These are phyloP conservation scores for Myrmecophaga tridactyla DNA, from an alignment of 2,113 vertebrate species.

Conservation along the genomic window DNA sequence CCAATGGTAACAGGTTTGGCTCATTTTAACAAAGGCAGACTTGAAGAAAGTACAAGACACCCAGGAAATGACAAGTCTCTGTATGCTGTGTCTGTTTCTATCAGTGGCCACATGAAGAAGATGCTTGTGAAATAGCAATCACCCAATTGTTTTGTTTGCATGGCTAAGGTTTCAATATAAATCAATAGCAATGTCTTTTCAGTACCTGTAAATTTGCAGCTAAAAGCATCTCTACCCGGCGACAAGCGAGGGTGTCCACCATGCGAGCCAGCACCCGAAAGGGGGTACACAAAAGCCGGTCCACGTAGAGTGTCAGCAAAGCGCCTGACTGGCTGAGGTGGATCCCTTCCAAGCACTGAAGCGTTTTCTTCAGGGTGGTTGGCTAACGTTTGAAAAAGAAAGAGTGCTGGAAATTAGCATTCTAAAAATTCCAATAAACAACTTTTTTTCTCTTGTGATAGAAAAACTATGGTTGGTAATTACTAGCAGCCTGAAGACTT, in stretches of 20 bases:
- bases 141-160: neutral
- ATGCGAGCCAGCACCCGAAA: constrained; percentile 95
- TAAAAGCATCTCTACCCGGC: constrained; percentile 97
- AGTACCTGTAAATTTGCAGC: constrained; percentile 94
- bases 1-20: neutral
- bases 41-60: neutral
- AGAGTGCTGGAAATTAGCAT: neutral
- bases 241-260: constrained; percentile 97
- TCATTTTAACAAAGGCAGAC: neutral
- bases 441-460: neutral
- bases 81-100: accelerated
- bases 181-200: accelerated
- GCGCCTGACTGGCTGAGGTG: constrained; percentile 98
- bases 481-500: constrained; percentile 64
- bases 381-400: constrained; percentile 81
- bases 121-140: neutral
- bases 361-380: constrained; percentile 92
- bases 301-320: constrained; percentile 93
- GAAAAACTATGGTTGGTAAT: neutral
- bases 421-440: accelerated
- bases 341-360: constrained; percentile 98
- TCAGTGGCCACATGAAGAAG: neutral
- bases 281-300: constrained; percentile 93
- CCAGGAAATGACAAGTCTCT: neutral
- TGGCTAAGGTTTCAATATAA: neutral